Base-by-base conservation (phyloP, 1,140 invertebrate genomes). In the Drosophila hydei region DNA sequence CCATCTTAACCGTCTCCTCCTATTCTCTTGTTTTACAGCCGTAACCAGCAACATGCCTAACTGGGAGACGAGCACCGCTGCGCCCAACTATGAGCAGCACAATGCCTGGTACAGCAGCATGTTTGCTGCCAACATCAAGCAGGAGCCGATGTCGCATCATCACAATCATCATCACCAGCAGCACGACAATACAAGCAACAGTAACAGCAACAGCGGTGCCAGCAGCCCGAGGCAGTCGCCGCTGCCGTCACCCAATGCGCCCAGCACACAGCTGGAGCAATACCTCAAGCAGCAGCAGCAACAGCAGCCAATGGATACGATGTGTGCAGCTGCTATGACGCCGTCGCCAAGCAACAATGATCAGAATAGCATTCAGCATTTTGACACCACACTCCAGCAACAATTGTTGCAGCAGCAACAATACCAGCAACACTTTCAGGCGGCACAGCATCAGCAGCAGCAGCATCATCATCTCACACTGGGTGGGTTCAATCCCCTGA, bases 261-360 rank as follows among this genome's bases (percentile, higher is more conserved):
- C 67, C 21, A 61, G 42, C 21, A 78, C 67, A 9, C 87, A 89
- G 9, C 51, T 91, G 69, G 88, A 88, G 58, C 89, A 84, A 51
- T 90, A 90, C 55, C 63, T 91, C n/a, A 89, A 83, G 42, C 75
- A 84, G 16, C 75, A 80, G 18, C 79, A 62, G 18, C 77, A 75
- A 1, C 64, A 71, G 11, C 85, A 79, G 21, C 62, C 75, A 11
- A 90, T 90, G 89, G 89, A 90, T 73, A 89, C 80, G 4, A 50
- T 88, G 21, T 87, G 81, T 33, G 69, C 47, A 1, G 47, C 74
- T 30, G 92, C 85, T 8, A 92, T 93, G 40, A 93, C 93, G 16
- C 90, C 92, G 0, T 91, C 92, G 3, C 92, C 92, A 1, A 84
- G 81, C 54, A 93, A 92, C 77, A 93, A 93, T 56, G 93, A 93